Evolutionary conservation across 2,797 vertebrate genomes (phyloP), one percentile per base, ranked within the genome.

Genomic region (Helarctos malayanus): DNA sequence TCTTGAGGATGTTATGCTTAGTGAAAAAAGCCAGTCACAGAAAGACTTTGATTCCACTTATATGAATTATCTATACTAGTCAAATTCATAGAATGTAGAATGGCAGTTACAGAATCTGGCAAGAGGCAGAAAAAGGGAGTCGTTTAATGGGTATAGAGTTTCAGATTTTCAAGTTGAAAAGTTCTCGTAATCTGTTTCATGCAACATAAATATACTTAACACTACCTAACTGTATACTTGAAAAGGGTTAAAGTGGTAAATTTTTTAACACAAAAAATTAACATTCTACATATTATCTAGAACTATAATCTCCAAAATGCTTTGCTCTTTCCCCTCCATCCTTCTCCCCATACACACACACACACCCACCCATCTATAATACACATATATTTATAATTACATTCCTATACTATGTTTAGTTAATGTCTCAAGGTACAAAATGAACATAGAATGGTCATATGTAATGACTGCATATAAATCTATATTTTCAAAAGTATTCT

Each of bases 401-500:
- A 76, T 68, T 19, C 3, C 61, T 4, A 41, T 13, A 47, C 5
- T n/a, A 38, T 94, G 23, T 61, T 86, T 89, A 89, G 4, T 11
- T 69, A 80, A 41, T 76, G 82, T 86, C 35, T 89, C 52, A 56
- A 15, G 27, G 41, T 71, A 1, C 32, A 75, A 19, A 18, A 61
- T 73, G 5, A 38, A 89, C 5, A 63, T 21, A 52, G 9, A 80
- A 86, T 2, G 8, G 10, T 76, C 7, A 83, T 35, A 79, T 3
- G 14, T 32, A 59, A 49, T 41, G 21, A 41, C 6, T 18, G 1
- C 12, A 54, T 27, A 61, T 38, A 75, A 47, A 68, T 57, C 12
- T 3, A 75, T 41, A 84, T 59, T 76, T 81, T 81, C 45, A 89
- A 82, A 97, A 81, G 18, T 6, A 82, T 38, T 41, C 41, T 95